Base-by-base conservation (phyloP, 2,888 invertebrate genomes). In the Drosophila algonquin region DNA sequence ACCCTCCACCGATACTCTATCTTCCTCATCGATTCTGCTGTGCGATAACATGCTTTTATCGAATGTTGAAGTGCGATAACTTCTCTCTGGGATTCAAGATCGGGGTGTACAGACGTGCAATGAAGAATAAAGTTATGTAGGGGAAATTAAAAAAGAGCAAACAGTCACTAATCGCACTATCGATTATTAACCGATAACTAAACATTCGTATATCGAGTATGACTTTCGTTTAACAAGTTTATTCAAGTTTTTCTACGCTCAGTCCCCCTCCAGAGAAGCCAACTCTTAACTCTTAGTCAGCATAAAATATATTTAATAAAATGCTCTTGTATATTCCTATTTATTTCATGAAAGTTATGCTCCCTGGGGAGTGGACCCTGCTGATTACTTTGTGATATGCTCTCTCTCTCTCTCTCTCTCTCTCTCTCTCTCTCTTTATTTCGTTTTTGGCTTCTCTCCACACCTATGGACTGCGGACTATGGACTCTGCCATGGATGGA, bases 311-410 rank as follows among this genome's bases (percentile, higher is more conserved):
- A 18, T 12, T n/a, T 40, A 14, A n/a, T 14, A 40, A 40, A n/a
- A 40, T n/a, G 14, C 5, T 12, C 35, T 4, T 3, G 32, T 7
- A 2, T 4, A 6, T 21, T 27, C 9, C 4, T 3, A 16, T 9
- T 27, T 1, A 24, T n/a, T 64, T 7, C 8, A 5, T 30, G 8
- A 18, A 63, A 50, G 32, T 24, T 50, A 30, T 32, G n/a, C 16
- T 16, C 44, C 30, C n/a, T 53, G 46, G 32, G 24, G 35, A 48
- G 35, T 45, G 50, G n/a, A 50, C 27, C 69, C 63, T 65, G 64
- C 55, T 81, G 81, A 80, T 80, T 77, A 85, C 73, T 65, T 75
- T 73, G 77, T 57, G 65, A 50, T 63, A 54, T 47, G 27, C 30
- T 32, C 52, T 44, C 46, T 44, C 40, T 44, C 46, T 35, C 40